phyloP scores from a whole-genome alignment of 2,888 invertebrate genomes.

The Julus scanicus region DNA sequence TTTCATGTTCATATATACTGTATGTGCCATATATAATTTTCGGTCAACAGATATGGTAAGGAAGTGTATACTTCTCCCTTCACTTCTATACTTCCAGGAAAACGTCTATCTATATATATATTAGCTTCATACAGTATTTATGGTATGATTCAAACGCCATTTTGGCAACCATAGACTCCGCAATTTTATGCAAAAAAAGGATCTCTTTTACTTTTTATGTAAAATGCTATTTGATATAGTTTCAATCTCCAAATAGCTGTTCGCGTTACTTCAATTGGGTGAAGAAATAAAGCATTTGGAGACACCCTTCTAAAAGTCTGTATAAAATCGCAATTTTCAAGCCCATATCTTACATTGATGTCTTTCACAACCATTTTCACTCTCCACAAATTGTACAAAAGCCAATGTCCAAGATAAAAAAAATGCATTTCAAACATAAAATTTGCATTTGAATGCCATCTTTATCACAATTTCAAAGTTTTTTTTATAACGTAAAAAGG shows the following conservation, averaged over 20 bases:
- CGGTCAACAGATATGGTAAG: neutral
- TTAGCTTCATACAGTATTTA: neutral
- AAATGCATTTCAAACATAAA: neutral
- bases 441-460: slow-evolving; percentile 28
- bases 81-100: neutral
- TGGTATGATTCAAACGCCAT: neutral
- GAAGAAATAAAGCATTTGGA: neutral
- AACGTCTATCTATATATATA: neutral
- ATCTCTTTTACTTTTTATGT: neutral
- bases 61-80: neutral
- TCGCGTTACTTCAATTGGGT: neutral
- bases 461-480: neutral
- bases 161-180: neutral
- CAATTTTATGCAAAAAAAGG: slow-evolving; percentile 3
- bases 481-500: neutral
- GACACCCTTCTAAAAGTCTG: neutral
- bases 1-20: no score
- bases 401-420: slow-evolving; percentile 7
- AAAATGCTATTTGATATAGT: slow-evolving; percentile 21
- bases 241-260: neutral
- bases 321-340: slow-evolving; percentile 24
- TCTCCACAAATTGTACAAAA: neutral
- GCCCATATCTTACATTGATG: slow-evolving; percentile 4
- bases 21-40: no score
- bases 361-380: neutral